Evolutionary conservation across 2,113 vertebrate genomes (phyloP), one percentile per base, ranked within the genome.

Genomic region (Ancistrus triradiatus): DNA sequence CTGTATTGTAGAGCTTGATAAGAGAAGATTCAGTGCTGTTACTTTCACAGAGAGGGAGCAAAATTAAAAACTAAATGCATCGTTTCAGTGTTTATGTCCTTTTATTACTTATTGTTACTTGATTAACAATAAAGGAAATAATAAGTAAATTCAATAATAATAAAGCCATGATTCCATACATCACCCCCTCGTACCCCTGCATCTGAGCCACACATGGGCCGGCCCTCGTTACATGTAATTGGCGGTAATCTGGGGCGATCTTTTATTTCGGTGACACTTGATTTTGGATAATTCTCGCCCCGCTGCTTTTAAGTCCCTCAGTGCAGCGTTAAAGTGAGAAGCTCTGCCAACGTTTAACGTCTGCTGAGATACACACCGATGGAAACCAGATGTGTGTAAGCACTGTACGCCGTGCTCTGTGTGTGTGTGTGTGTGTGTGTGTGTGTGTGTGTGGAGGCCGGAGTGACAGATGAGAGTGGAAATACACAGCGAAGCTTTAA

Each of bases 211-310:
- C 88, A 88, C 83, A 88, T 87, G 80, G 68, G 50, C 76, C 55
- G 66, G 52, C 75, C 80, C 76, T 74, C 81, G 86, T 85, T 78
- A 86, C 73, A 76, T 85, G 76, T 86, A 89, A 91, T 82, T 86
- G 79, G 77, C 84, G 81, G 84, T 87, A 87, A 89, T 89, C 79
- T 83, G 62, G 69, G 77, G 83, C 75, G 77, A 83, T 88, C 87
- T 83, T 88, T 88, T 87, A 83, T 88, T 87, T 87, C 80, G 81
- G 87, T 83, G 87, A 94, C 91, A 91, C 89, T 90, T 92, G 80
- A 84, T 92, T 91, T 90, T 92, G 86, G 89, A 84, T 85, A 91
- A 91, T 92, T 94, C 91, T 87, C 85, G 79, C 82, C 78, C 84
- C 81, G 83, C 49, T 80, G 84, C 87, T 88, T 84, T 91, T 84